A percentile compares a stretch with the other conserved stretches of the same genome.
Conservation (phyloP, 2,797 vertebrate genomes). For the Myotis pilosus region DNA sequence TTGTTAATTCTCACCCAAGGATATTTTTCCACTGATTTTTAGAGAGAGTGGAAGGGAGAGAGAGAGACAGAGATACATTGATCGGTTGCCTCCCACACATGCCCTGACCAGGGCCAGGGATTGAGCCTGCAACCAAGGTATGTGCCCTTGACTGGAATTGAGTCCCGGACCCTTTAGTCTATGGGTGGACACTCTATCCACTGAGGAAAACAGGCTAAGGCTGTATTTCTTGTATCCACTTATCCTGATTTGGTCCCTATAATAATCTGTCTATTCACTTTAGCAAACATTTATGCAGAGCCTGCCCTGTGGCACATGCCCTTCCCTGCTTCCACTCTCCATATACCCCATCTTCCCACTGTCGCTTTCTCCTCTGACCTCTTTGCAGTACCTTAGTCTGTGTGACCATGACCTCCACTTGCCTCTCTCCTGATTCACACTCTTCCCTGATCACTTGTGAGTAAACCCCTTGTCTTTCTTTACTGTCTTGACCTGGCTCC, state of each 20-base stretch:
- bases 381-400: neutral
- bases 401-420: neutral
- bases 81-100: too few relatives aligned
- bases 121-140: too few relatives aligned
- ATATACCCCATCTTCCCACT: neutral
- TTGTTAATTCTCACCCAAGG: too few relatives aligned
- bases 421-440: neutral
- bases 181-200: too few relatives aligned
- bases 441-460: neutral
- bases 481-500: neutral
- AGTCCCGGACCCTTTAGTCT: too few relatives aligned
- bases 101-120: too few relatives aligned
- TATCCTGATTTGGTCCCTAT: neutral
- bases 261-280: neutral
- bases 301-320: neutral
- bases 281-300: neutral
- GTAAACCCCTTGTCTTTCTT: neutral
- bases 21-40: too few relatives aligned
- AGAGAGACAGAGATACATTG: too few relatives aligned
- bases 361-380: neutral
- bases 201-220: too few relatives aligned
- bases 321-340: neutral
- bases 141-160: too few relatives aligned
- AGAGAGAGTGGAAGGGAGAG: too few relatives aligned
- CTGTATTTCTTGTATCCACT: neutral